phyloP scores from a whole-genome alignment of 2,113 vertebrate genomes.

The Rafetus swinhoei region DNA sequence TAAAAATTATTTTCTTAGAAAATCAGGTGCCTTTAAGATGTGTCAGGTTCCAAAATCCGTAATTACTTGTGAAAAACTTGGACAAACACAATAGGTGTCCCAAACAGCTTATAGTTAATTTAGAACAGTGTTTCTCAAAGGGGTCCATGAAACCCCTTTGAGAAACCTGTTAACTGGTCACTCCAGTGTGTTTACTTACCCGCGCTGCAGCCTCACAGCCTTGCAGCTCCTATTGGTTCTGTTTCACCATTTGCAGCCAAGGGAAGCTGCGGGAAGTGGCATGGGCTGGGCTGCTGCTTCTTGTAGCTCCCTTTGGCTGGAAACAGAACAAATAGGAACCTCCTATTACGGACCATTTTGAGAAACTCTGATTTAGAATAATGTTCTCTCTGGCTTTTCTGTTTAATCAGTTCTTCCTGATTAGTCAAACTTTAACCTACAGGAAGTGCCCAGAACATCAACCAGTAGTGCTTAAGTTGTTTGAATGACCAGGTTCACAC shows the following conservation, averaged over 20 bases:
- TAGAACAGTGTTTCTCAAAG: neutral
- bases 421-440: neutral
- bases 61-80: slow-evolving; percentile 10
- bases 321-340: no score
- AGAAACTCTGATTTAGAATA: neutral
- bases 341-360: no score
- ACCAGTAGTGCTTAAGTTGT: neutral
- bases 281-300: no score
- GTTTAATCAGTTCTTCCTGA: neutral
- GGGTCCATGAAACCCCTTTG: no score
- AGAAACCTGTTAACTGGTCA: no score
- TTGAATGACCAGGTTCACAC: neutral
- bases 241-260: no score
- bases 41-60: neutral
- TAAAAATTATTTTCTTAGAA: neutral
- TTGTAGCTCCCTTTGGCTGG: no score
- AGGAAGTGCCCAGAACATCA: neutral
- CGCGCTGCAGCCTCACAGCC: no score
- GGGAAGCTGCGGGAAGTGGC: no score
- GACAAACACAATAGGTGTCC: neutral
- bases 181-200: no score
- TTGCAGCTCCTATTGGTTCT: no score
- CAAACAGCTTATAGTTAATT: neutral
- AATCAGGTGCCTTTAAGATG: neutral
- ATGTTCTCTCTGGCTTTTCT: neutral